These are phyloP conservation scores for Galemys pyrenaicus DNA, from an alignment of 2,113 vertebrate genomes.

Conservation along the genomic window DNA sequence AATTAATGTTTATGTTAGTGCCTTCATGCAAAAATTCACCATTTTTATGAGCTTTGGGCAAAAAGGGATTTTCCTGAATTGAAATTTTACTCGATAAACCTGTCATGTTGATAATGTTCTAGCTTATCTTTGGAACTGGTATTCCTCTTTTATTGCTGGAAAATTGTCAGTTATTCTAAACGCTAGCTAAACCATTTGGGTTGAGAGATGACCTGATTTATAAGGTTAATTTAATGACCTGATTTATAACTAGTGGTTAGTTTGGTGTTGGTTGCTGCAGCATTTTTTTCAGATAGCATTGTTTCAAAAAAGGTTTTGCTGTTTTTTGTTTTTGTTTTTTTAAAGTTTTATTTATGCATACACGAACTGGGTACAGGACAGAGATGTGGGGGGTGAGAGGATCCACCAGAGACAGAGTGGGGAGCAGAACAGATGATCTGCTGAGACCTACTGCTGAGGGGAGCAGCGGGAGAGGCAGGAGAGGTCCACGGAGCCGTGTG, in stretches of 20 bases:
- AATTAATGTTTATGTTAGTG: background rate
- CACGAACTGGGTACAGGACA: no score
- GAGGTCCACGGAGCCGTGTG: no score
- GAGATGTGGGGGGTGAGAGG: no score
- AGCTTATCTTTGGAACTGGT: background rate
- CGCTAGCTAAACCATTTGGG: background rate
- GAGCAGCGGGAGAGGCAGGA: no score
- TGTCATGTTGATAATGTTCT: background rate
- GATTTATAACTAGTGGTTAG: background rate
- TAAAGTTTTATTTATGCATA: no score
- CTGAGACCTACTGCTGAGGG: no score
- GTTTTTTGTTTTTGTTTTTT: no score
- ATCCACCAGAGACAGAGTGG: no score
- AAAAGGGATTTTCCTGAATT: background rate
- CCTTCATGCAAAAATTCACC: background rate
- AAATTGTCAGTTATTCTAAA: conserved; percentile 2
- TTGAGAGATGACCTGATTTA: background rate
- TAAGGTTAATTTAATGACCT: background rate
- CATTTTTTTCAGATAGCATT: background rate
- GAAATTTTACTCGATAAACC: conserved; percentile 15
- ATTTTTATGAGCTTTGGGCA: background rate
- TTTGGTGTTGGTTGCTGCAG: background rate
- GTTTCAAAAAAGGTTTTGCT: conserved; percentile 3
- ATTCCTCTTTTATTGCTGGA: background rate
- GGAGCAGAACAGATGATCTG: no score